Evolutionary conservation across 1,140 invertebrate species (phyloP), one percentile per base, ranked within the genome.

Genomic region (Lasioglossum albipes): DNA sequence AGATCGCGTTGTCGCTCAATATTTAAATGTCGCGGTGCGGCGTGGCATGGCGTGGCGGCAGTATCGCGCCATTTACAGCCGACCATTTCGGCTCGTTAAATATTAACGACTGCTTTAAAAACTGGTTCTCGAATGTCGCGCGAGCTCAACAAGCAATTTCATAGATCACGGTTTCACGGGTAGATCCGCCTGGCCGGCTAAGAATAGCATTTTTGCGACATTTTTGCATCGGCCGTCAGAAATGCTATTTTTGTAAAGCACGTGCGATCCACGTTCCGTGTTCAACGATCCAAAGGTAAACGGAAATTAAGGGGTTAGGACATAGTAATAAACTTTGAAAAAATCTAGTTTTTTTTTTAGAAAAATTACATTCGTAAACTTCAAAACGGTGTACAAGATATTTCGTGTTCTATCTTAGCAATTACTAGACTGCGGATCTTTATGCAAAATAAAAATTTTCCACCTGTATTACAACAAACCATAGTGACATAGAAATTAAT

Each of bases 151-250:
- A 45, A 27, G 36, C 4, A 2, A 7, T 2, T 59, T 74, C 22
- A 10, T 65, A 73, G 22, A 49, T 59, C 73, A 74, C n/a, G n/a
- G 12, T 74, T 49, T 10, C 18, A 27, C 13, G 36, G 2, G 0
- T 64, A 64, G 27, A 41, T 4, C 36, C 36, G 36, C 16, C 0
- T 20, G 20, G 36, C 10, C 5, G 45, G 22, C 20, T 59, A 74
- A 66, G 57, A 79, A 67, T 79, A 79, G 52, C 74, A 74, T 65
- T 79, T 65, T 74, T 20, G 49, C 45, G 62, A 74, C 22, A 74
- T 74, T 79, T 79, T 71, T 79, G 74, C 62, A 59, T 36, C 57
- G 41, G 18, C 52, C 18, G 27, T 62, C 41, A 67, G 27, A 45
- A 74, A 74, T 27, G 22, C 52, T 74, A 74, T 74, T 74, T 66